Conservation (phyloP, 2,888 invertebrate species). For the Hypsopygia costalis region DNA sequence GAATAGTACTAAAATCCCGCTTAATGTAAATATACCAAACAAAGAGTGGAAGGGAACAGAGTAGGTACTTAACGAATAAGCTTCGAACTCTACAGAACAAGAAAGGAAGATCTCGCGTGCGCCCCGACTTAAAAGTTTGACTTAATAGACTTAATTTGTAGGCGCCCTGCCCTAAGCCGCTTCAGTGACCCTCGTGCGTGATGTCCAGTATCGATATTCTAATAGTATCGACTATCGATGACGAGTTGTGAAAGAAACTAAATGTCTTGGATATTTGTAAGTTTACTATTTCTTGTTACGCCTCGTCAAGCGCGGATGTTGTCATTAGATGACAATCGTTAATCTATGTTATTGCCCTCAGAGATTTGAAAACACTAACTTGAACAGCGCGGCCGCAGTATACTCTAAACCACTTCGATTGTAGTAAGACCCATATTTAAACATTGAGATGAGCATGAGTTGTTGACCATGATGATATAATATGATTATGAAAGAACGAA, state of each 20-base stretch:
- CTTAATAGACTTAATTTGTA: slow-evolving; percentile 79
- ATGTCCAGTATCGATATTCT: slow-evolving; percentile 24
- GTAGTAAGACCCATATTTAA: too few relatives aligned
- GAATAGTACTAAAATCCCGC: slow-evolving; percentile 43
- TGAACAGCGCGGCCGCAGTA: too few relatives aligned
- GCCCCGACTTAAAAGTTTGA: slow-evolving; percentile 77
- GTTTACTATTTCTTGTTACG: too few relatives aligned
- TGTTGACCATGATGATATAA: too few relatives aligned
- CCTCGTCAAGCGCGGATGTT: too few relatives aligned
- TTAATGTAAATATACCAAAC: slow-evolving; percentile 56
- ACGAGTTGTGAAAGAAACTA: background rate
- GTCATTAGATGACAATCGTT: too few relatives aligned
- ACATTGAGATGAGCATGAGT: too few relatives aligned
- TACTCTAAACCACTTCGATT: too few relatives aligned
- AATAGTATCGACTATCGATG: slow-evolving; percentile 47
- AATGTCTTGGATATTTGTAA: too few relatives aligned
- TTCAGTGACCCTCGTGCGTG: slow-evolving; percentile 63
- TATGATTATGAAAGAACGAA: too few relatives aligned
- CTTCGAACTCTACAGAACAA: slow-evolving; percentile 67
- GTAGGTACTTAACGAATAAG: slow-evolving; percentile 77
- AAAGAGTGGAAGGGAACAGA: slow-evolving; percentile 56
- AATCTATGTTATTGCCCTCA: too few relatives aligned
- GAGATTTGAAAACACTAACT: too few relatives aligned
- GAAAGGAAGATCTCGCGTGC: slow-evolving; percentile 65
- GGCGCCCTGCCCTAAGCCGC: slow-evolving; percentile 66